Percentiles rank a stretch among this genome's conserved stretches.
Evolutionary conservation across 2,888 invertebrate genomes (phyloP).

Genomic region (Ctena decussata): DNA sequence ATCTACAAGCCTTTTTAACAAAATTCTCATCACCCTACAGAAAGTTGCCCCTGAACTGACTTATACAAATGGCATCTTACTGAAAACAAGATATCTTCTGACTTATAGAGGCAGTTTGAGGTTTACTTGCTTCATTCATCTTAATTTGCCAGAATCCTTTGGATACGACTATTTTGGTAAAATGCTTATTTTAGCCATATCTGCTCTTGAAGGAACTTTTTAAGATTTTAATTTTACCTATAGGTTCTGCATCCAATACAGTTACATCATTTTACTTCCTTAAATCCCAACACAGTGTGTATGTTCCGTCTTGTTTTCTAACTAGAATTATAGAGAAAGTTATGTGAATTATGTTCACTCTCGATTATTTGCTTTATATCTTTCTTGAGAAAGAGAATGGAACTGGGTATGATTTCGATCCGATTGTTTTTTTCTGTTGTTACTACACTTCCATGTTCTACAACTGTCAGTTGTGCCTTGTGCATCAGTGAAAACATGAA

Average conservation of each 20-base stretch:
- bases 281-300: constrained; percentile 55
- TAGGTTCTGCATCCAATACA: constrained; percentile 63
- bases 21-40: background rate
- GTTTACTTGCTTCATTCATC: background rate
- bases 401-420: constrained; percentile 42
- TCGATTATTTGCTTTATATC: constrained; percentile 36
- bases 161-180: constrained; percentile 6
- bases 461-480: no score
- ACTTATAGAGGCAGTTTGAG: background rate
- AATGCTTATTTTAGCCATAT: background rate
- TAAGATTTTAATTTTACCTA: no score
- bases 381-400: constrained; percentile 32
- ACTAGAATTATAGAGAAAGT: constrained; percentile 56
- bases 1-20: background rate
- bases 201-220: constrained; percentile 38
- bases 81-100: background rate
- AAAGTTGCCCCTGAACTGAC: background rate
- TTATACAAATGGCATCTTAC: background rate
- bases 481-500: no score
- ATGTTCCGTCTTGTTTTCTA: constrained; percentile 56
- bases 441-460: background rate
- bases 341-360: constrained; percentile 48
- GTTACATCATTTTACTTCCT: constrained; percentile 59
- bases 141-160: constrained; percentile 11
- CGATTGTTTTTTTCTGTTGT: no score